These are phyloP conservation scores for Dipus sagitta DNA, from an alignment of 2,797 vertebrate genomes.

Conservation along the genomic window DNA sequence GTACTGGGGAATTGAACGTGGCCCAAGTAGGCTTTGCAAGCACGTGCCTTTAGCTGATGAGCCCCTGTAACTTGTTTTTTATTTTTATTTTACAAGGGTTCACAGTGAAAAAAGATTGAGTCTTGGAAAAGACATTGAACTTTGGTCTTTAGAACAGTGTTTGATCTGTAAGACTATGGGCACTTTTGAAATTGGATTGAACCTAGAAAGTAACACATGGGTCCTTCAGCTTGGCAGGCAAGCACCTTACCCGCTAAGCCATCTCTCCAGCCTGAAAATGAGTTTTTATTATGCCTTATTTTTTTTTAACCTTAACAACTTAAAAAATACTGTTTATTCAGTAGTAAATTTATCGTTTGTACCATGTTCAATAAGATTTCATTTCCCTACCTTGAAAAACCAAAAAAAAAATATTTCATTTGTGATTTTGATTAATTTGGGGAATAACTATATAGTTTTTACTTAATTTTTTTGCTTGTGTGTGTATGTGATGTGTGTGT, in stretches of 20 bases:
- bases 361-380: slow-evolving; percentile 31
- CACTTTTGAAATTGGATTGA: not conserved
- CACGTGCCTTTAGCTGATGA: too few relatives aligned
- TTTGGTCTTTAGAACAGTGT: not conserved
- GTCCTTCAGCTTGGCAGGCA: too few relatives aligned
- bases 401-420: not conserved
- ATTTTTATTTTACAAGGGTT: not conserved
- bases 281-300: slow-evolving; percentile 55
- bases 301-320: not conserved
- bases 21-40: too few relatives aligned
- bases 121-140: not conserved
- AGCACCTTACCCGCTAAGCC: too few relatives aligned
- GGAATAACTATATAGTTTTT: not conserved
- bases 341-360: slow-evolving; percentile 16
- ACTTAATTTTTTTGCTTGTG: not conserved
- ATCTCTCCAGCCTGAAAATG: not conserved
- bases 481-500: not conserved
- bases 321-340: slow-evolving; percentile 29
- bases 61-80: not conserved
- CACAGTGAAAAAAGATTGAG: not conserved
- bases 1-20: too few relatives aligned
- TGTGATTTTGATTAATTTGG: not conserved
- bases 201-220: too few relatives aligned
- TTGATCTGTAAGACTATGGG: not conserved
- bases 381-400: not conserved